Conservation (phyloP, 2,113 vertebrate species). For the Chaetodon trifascialis region DNA sequence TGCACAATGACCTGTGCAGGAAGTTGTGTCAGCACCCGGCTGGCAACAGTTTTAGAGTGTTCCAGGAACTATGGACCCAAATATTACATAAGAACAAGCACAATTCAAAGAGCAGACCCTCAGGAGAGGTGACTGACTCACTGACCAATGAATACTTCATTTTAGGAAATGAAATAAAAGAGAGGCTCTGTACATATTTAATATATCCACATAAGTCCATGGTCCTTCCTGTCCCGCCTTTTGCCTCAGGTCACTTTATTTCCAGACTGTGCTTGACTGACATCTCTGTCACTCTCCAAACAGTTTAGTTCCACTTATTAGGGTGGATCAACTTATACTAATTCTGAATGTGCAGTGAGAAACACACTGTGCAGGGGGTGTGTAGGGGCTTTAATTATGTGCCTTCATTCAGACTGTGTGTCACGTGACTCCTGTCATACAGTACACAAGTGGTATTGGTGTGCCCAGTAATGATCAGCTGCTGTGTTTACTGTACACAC, state of each 20-base stretch:
- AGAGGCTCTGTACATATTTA: neutral
- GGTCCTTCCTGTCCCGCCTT: neutral
- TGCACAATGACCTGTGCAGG: slow-evolving; percentile 2
- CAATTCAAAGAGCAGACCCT: slow-evolving; percentile 25
- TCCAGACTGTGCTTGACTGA: neutral
- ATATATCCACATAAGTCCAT: neutral
- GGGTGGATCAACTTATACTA: neutral
- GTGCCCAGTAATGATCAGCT: neutral
- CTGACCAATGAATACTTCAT: neutral
- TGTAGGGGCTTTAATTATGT: neutral
- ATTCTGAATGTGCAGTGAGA: neutral
- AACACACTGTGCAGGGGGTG: neutral
- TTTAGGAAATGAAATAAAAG: neutral
- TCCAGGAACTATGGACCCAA: slow-evolving; percentile 47
- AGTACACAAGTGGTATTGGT: neutral
- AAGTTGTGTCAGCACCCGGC: slow-evolving; percentile 6
- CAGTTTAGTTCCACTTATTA: slow-evolving; percentile 2
- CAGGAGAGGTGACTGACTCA: neutral
- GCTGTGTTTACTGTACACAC: slow-evolving; percentile 20
- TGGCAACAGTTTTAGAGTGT: slow-evolving; percentile 29
- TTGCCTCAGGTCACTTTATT: neutral
- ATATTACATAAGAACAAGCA: slow-evolving; percentile 59
- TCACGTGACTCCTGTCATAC: no score
- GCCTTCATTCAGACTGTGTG: neutral
- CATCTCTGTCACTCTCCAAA: neutral